A percentile compares a stretch with the other conserved stretches of the same genome.
Evolutionary conservation across 2,797 vertebrate species (phyloP).

Genomic region (Muscicapa striata): DNA sequence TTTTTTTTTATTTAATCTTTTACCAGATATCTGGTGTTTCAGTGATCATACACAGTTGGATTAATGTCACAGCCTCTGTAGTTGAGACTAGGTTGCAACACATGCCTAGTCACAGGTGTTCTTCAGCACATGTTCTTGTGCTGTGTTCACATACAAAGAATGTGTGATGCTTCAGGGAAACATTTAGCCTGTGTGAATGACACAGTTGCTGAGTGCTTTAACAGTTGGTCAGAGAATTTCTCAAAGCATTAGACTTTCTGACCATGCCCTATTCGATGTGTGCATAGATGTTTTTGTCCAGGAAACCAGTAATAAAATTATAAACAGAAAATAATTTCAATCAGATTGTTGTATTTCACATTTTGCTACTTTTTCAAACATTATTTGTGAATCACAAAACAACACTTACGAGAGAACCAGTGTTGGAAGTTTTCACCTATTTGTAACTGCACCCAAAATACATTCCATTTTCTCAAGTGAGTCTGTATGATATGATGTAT

Average conservation of each 20-base stretch:
- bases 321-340: background rate
- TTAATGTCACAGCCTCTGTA: background rate
- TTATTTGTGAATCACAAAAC: background rate
- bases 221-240: background rate
- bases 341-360: background rate
- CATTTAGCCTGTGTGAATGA: background rate
- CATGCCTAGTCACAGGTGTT: background rate
- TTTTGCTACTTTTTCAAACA: constrained; percentile 2
- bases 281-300: background rate
- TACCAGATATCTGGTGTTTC: background rate
- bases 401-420: background rate
- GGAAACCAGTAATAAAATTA: constrained; percentile 16
- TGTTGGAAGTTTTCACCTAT: background rate
- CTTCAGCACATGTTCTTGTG: background rate
- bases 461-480: background rate
- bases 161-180: constrained; percentile 38
- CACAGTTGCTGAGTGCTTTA: constrained; percentile 8
- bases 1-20: background rate
- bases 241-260: background rate
- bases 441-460: background rate
- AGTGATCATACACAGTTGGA: background rate
- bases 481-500: background rate
- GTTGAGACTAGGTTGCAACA: background rate
- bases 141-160: background rate
- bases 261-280: background rate